These are phyloP conservation scores for Pseudomyrmex flavicornis DNA, from an alignment of 1,140 invertebrate species.

Conservation along the genomic window DNA sequence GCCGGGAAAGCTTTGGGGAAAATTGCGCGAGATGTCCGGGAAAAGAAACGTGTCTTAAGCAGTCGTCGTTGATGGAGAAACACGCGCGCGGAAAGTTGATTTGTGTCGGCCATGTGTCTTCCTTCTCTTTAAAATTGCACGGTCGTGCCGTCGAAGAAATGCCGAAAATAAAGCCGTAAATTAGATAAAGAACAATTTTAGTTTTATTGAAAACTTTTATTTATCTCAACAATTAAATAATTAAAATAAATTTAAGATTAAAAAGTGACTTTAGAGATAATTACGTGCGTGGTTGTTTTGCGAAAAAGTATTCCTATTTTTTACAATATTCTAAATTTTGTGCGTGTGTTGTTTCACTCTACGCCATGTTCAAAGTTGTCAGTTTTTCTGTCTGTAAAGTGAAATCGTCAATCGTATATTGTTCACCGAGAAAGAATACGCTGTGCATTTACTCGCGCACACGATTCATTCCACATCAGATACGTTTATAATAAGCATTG, in stretches of 20 bases:
- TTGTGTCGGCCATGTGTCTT: conserved; percentile 32
- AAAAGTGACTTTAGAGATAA: too few relatives aligned
- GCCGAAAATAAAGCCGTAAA: not conserved
- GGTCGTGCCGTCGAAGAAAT: conserved; percentile 2
- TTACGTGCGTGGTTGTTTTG: too few relatives aligned
- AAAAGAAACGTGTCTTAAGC: conserved; percentile 42
- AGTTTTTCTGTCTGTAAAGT: not conserved
- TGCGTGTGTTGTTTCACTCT: too few relatives aligned
- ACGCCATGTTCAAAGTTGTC: too few relatives aligned
- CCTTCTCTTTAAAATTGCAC: conserved; percentile 19
- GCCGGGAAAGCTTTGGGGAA: conserved; percentile 38
- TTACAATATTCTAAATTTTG: too few relatives aligned
- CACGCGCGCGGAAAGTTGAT: conserved; percentile 35
- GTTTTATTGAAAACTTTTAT: too few relatives aligned
- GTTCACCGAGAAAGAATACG: not conserved
- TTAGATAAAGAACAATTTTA: too few relatives aligned
- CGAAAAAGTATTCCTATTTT: not conserved
- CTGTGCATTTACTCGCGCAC: not conserved
- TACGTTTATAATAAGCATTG: conserved; percentile 1
- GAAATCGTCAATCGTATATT: not conserved
- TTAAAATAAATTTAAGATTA: too few relatives aligned
- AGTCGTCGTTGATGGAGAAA: conserved; percentile 4
- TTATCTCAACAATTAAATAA: too few relatives aligned
- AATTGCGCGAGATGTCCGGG: conserved; percentile 41
- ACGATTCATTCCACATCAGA: not conserved